phyloP scores from a whole-genome alignment of 2,113 vertebrate species.

The Cricetomys ansorgei region DNA sequence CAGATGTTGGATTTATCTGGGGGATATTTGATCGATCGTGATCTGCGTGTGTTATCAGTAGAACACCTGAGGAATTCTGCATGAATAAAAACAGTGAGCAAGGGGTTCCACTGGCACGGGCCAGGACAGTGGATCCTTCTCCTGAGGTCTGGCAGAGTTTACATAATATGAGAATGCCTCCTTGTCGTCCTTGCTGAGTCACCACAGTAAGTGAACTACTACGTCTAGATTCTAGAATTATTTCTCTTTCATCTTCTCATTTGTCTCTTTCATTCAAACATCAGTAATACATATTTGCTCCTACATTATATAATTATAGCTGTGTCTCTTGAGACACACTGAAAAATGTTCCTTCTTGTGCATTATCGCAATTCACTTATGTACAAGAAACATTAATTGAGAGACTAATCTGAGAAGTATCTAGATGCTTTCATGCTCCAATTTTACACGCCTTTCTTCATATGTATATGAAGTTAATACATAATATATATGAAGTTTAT shows the following conservation, averaged over 20 bases:
- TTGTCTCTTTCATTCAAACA: not conserved
- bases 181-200: too few species aligned
- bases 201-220: too few species aligned
- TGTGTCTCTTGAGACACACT: not conserved
- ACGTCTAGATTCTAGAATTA: not conserved
- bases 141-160: too few species aligned
- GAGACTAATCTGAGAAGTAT: constrained; percentile 10
- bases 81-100: too few species aligned
- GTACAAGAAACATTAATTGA: not conserved
- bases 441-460: not conserved
- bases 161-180: too few species aligned
- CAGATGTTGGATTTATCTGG: too few species aligned
- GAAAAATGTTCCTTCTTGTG: not conserved
- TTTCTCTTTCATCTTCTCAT: not conserved
- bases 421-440: not conserved
- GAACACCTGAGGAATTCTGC: too few species aligned
- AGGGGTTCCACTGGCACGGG: too few species aligned
- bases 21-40: too few species aligned
- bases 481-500: not conserved
- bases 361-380: not conserved
- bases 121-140: too few species aligned
- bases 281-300: not conserved
- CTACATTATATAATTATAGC: not conserved
- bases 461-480: not conserved
- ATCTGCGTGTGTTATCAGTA: too few species aligned